Base-by-base conservation (phyloP, 2,113 vertebrate genomes). In the Lophius piscatorius region DNA sequence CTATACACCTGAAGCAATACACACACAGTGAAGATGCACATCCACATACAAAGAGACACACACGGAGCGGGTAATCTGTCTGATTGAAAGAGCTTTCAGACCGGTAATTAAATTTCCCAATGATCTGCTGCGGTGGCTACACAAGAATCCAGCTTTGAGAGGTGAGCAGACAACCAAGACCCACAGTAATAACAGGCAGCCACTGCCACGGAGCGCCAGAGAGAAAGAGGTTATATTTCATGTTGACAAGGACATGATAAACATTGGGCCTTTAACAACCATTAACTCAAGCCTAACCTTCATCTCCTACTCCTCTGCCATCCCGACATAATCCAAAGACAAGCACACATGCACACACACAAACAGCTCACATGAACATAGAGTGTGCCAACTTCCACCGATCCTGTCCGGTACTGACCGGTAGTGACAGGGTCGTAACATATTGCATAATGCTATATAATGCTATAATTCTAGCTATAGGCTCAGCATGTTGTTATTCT, bases 31-130 rank as follows among this genome's bases (percentile, higher is more conserved):
- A 3, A 11, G 45, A 28, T 56, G 47, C 44, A 14, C 61, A 33
- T 58, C 28, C 58, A 38, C 69, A 60, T 44, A 73, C 59, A 82
- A 70, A 45, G 29, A 58, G 20, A 41, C 45, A 45, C 28, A 67
- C 51, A 60, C 65, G 63, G 33, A 69, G 65, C 12, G 66, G 67
- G 74, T 88, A 89, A 89, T 87, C 86, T 84, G 72, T 85, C 79
- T 89, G 88, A 89, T 88, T 89, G 86, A 89, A 88, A 88, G 85
- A 87, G 86, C 88, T 90, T 89, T 88, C 85, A 89, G 84, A 88
- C 50, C 76, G 83, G 77, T 89, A 89, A 90, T 90, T 90, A 87
- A 89, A 89, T 90, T 89, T 89, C 81, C 89, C 85, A 85, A 85
- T 77, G 86, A 90, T 88, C 80, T 65, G 78, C 84, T 60, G 80